These are phyloP conservation scores for Tauraco erythrolophus DNA, from an alignment of 2,113 vertebrate genomes.

Conservation along the genomic window DNA sequence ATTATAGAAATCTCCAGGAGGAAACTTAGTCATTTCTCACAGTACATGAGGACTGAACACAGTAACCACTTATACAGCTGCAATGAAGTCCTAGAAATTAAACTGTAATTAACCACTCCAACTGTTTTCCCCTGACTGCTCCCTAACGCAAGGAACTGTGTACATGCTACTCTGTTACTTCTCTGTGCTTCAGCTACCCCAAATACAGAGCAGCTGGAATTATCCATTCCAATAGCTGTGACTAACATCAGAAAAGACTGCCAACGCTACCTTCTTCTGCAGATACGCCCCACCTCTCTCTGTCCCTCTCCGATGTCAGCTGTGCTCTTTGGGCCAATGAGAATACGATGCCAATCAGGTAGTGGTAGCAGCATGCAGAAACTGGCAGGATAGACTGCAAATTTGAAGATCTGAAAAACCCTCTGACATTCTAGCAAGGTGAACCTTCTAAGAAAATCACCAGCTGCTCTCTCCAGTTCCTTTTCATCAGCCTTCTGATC, in stretches of 20 bases:
- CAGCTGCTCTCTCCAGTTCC: not conserved
- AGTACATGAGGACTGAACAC: not conserved
- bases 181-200: not conserved
- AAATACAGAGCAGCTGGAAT: not conserved
- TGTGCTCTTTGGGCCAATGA: not conserved
- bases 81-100: not conserved
- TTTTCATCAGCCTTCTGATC: not conserved
- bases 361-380: not conserved
- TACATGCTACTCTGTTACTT: not conserved
- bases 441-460: not conserved
- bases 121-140: not conserved
- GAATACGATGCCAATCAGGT: not conserved
- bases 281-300: not conserved
- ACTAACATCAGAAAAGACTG: not conserved
- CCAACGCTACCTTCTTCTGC: not conserved
- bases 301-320: not conserved
- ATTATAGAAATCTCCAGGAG: not conserved
- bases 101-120: not conserved
- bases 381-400: not conserved
- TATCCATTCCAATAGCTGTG: conserved; percentile 27
- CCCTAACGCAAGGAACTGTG: not conserved
- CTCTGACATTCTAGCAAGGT: not conserved
- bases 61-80: not conserved
- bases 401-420: not conserved
- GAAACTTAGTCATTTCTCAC: not conserved